Evolutionary conservation across 1,140 invertebrate species (phyloP), one percentile per base, ranked within the genome.

Genomic region (Magallana angulata): DNA sequence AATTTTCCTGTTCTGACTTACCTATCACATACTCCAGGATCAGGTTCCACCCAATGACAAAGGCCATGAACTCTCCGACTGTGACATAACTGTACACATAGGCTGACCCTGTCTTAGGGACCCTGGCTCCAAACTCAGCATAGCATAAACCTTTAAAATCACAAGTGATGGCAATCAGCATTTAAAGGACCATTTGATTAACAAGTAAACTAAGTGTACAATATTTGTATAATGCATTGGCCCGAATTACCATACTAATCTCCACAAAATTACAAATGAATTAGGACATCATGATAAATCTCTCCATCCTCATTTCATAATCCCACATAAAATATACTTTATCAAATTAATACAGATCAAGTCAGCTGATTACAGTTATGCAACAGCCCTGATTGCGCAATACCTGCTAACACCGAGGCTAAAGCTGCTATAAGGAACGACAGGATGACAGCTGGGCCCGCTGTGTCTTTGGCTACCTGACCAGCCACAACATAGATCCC

Each of bases 1-100:
- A 24, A 24, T 48, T 48, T 48, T 48, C 36, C 36, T 48, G 36
- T 48, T 48, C 36, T 48, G 18, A 87, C 90, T 88, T 82, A 98
- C 97, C 97, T 88, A 98, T 98, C 2, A 97, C 96, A 95, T 98
- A 98, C 95, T 98, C 98, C 90, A 98, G 93, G 87, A 98, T 97
- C 8, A 98, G 95, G 96, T 98, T 98, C 98, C 98, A 98, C 56
- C 98, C 98, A 94, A 99, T 99, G 92, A 99, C 96, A 95, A 99
- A 99, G 87, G 98, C 98, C 93, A 99, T 97, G 94, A 99, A 97
- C 95, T 98, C 98, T 8, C 98, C 98, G 57, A 98, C 96, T 57
- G 97, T 97, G 1, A 98, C 97, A 94, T 98, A 98, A 92, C 97
- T 98, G 93, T 99, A 99, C 96, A 98, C 98, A 96, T 99, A 99